Evolutionary conservation across 2,797 vertebrate species (phyloP).

Genomic region (Potorous gilbertii): DNA sequence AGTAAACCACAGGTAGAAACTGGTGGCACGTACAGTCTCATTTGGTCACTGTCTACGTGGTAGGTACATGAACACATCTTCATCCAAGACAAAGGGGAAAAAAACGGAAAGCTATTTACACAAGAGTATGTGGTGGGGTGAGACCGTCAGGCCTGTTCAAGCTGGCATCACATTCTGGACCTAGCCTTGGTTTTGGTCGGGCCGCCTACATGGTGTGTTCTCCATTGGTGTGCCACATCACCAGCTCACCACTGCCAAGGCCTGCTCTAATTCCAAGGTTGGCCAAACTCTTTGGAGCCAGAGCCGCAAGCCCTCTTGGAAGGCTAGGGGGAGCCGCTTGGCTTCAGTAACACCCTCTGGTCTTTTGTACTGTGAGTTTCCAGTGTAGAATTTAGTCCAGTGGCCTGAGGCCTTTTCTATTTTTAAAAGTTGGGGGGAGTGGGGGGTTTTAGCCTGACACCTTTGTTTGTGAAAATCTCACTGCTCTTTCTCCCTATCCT

Average conservation of each 20-base stretch:
- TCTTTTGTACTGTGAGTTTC: constrained; percentile 25
- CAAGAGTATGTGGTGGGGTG: background rate
- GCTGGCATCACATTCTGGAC: constrained; percentile 44
- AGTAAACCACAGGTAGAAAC: constrained; percentile 77
- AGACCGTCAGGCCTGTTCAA: constrained; percentile 50
- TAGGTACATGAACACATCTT: constrained; percentile 66
- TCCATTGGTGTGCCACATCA: background rate
- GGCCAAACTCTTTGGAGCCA: background rate
- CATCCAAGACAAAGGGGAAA: constrained; percentile 65
- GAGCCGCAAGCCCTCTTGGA: background rate
- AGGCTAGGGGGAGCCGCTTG: background rate
- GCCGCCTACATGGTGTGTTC: constrained; percentile 59
- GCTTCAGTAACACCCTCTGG: background rate
- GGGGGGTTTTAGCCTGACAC: constrained; percentile 14
- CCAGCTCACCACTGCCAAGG: background rate
- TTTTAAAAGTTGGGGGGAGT: constrained; percentile 9
- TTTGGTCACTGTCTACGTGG: constrained; percentile 75
- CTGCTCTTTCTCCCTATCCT: background rate
- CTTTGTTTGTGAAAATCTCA: constrained; percentile 59
- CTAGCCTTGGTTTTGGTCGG: constrained; percentile 6
- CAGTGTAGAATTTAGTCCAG: background rate
- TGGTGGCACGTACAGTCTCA: constrained; percentile 73
- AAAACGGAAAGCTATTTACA: constrained; percentile 78
- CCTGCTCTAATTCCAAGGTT: background rate
- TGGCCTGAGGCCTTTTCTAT: constrained; percentile 1